Conservation (phyloP, 2,113 vertebrate genomes). For the Mirounga angustirostris region DNA sequence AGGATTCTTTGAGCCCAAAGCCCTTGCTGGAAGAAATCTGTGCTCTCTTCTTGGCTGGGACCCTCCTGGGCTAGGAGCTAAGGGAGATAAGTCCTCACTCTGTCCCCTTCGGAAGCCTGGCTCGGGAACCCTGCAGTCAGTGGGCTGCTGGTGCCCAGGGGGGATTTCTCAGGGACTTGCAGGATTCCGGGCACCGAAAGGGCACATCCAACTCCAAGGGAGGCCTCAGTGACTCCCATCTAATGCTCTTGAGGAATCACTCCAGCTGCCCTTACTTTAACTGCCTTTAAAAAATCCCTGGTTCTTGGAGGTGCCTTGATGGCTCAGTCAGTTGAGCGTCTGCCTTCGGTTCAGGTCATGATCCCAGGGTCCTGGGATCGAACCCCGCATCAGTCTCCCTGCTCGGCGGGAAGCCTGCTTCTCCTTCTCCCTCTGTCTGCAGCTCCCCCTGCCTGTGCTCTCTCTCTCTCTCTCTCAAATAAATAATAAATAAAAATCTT, state of each 20-base stretch:
- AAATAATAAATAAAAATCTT: background rate
- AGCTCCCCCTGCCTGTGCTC: background rate
- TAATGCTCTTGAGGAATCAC: background rate
- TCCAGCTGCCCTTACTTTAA: background rate
- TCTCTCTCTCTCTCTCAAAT: background rate
- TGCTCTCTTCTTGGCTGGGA: background rate
- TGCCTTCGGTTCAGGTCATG: background rate
- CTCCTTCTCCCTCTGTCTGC: background rate
- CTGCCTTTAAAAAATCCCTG: background rate
- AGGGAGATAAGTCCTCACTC: background rate
- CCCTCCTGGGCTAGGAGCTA: background rate
- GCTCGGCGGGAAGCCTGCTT: background rate
- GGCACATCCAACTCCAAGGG: background rate
- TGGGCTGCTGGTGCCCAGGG: background rate
- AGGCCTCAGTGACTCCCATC: background rate
- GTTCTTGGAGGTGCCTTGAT: background rate
- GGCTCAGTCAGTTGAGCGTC: background rate
- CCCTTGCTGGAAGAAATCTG: background rate
- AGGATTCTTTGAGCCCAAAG: background rate
- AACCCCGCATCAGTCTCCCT: background rate
- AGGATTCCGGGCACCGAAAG: background rate
- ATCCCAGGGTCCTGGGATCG: background rate
- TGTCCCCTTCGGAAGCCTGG: no score
- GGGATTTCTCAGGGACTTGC: background rate
- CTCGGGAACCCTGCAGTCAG: background rate